A percentile compares a stretch with the other conserved stretches of the same genome.
Evolutionary conservation across 30 jellyfish, hydroid and myxozoan genomes (phyloP).

Genomic region (Phacellophora camtschatica): DNA sequence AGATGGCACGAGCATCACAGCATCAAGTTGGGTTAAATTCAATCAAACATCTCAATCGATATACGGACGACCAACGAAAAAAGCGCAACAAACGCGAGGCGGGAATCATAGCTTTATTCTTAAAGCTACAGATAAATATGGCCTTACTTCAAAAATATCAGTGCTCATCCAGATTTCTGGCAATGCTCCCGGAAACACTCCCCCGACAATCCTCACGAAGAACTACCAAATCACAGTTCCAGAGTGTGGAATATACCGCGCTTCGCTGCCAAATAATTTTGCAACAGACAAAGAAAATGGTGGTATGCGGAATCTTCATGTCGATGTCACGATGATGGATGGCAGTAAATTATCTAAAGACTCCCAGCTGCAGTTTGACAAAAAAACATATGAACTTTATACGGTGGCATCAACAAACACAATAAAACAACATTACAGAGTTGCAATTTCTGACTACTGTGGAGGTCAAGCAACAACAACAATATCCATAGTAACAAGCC

Average conservation of each 20-base stretch:
- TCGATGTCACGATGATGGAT: conserved; percentile 31
- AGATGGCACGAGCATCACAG: conserved; percentile 45
- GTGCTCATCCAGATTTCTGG: conserved; percentile 54
- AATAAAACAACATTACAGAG: neutral
- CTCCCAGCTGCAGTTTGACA: conserved; percentile 85
- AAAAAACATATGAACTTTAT: conserved; percentile 52
- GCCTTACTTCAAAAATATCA: conserved; percentile 52
- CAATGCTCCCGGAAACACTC: conserved; percentile 45
- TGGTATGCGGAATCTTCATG: conserved; percentile 20
- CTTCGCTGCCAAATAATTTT: conserved; percentile 45
- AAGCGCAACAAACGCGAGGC: conserved; percentile 12
- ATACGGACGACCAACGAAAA: conserved; percentile 43
- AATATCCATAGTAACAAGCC: conserved; percentile 32
- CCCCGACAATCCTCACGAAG: conserved; percentile 24
- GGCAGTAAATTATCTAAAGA: conserved; percentile 56
- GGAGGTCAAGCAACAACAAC: conserved; percentile 53
- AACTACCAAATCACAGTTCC: conserved; percentile 60
- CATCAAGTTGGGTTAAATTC: conserved; percentile 73
- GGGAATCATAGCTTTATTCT: conserved; percentile 53
- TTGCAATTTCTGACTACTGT: conserved; percentile 46
- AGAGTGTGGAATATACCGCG: conserved; percentile 72
- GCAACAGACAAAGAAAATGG: conserved; percentile 68
- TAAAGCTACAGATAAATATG: conserved; percentile 75
- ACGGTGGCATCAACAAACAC: conserved; percentile 65
- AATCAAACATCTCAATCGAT: conserved; percentile 45